Evolutionary conservation across 2,888 invertebrate species (phyloP), one percentile per base, ranked within the genome.

Genomic region (Macropis europaea): DNA sequence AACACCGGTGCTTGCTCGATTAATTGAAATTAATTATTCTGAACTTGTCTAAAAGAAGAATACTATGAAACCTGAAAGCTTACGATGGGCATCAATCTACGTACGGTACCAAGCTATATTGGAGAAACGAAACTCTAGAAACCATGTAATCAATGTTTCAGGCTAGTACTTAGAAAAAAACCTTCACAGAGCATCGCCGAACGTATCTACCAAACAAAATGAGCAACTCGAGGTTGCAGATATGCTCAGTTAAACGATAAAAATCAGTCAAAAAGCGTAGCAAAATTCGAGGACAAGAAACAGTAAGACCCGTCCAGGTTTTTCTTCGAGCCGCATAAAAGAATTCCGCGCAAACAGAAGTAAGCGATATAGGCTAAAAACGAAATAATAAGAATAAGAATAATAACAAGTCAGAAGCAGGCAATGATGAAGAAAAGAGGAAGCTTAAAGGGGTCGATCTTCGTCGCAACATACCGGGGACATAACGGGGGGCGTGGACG

Each of bases 401-500:
- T 34, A 45, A 47, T 34, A 56, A 47, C n/a, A 61, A 56, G 24
- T 53, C 11, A 60, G 26, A 64, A 64, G 60, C 73, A 73, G 38
- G 73, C 66, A 73, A 63, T 34, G 60, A 73, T 15, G 38, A 57
- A 48, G 32, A 72, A 72, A 57, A 60, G 43, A 60, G 38, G 56
- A 66, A 64, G 54, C 61, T 57, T 47, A 73, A 73, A 67, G 73
- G 73, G 73, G 61, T 73, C 66, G 73, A 73, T 73, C 73, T 52
- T 73, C 52, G 57, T 66, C 76, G 73, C 45, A 84, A 88, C 88
- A 82, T 89, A 90, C 90, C 89, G 89, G 86, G 84, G 89, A 88
- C 86, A 89, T 87, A 82, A 89, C 85, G 83, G 88, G 84, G 83
- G 87, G 87, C 82, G 88, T 87, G 79, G 90, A 87, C 73, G 88